Evolutionary conservation across 1,140 invertebrate genomes (phyloP).

Genomic region (Rhizoglyphus robini): DNA sequence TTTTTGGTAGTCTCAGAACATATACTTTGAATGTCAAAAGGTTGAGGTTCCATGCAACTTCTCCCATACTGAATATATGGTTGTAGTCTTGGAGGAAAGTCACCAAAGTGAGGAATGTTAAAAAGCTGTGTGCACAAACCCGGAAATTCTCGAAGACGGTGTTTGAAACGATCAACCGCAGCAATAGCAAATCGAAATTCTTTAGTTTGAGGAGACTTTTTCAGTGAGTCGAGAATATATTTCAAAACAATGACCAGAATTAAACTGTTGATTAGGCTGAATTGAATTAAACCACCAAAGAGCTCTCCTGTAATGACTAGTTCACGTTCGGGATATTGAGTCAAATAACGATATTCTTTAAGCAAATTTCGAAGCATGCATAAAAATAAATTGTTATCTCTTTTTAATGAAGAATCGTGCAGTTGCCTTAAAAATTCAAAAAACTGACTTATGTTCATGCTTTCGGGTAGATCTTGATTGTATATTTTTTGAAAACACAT

Average conservation of each 20-base stretch:
- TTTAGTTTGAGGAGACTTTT: constrained; percentile 63
- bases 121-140: constrained; percentile 90
- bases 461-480: constrained; percentile 85
- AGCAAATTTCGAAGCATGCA: constrained; percentile 96
- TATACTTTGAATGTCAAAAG: too few species aligned
- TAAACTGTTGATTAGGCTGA: constrained; percentile 78
- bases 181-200: constrained; percentile 94
- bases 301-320: constrained; percentile 90
- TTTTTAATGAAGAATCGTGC: constrained; percentile 71
- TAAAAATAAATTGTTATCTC: constrained; percentile 80
- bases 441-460: constrained; percentile 76
- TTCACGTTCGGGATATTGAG: constrained; percentile 96
- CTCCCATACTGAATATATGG: constrained; percentile 83
- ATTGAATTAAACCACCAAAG: constrained; percentile 95
- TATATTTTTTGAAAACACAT: constrained; percentile 95
- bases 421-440: constrained; percentile 75
- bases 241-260: constrained; percentile 72
- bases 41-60: constrained; percentile 69
- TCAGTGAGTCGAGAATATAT: constrained; percentile 79
- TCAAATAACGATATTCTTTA: constrained; percentile 96
- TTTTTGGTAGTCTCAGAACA: too few species aligned
- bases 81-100: constrained; percentile 77
- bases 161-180: constrained; percentile 83
- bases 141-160: constrained; percentile 72
- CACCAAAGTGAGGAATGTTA: constrained; percentile 73